Base-by-base conservation (phyloP, 2,113 vertebrate genomes). In the Lepus americanus region DNA sequence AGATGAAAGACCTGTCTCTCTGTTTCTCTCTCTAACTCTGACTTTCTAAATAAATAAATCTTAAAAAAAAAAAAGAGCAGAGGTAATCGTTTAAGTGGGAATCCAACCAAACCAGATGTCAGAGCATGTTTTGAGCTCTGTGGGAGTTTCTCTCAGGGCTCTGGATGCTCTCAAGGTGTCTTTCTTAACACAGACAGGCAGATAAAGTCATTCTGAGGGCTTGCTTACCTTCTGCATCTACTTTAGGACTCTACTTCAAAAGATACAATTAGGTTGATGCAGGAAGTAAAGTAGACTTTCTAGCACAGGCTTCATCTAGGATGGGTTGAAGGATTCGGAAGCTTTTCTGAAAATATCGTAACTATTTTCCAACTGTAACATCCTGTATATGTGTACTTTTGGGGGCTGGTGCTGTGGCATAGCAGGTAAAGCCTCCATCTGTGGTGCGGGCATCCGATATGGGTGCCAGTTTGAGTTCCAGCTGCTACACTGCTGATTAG, bases 201-300 rank as follows among this genome's bases (percentile, higher is more conserved):
- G 9, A 20, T 22, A 53, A 77, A 59, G 29, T 72, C 69, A 59
- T 73, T 33, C 39, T 67, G 44, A 87, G 23, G 29, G 25, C 25
- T 66, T 29, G 25, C 25, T 66, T 29, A 63, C 13, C 5, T 19
- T 90, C 55, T 22, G 23, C 33, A 53, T 1, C n/a, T 3, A 10
- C 27, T 78, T 27, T 5, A 90, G 39, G 31, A 89, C 11, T 86
- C 69, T 33, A 12, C 63, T 84, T 94, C 27, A 76, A 61, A 80
- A 59, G 59, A 17, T 61, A 81, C 12, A 27, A 66, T 39, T 33
- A 92, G 17, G 36, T 83, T 70, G 66, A 53, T 33, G 36, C 9
- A 39, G 2, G 49, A 90, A 69, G 55, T 81, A 77, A 90, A 78
- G 51, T 8, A 72, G 29, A 94, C 86, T 49, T 90, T 51, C 82